Conservation (phyloP, 64 coral and sea anemone genomes). For the Actinia equina region DNA sequence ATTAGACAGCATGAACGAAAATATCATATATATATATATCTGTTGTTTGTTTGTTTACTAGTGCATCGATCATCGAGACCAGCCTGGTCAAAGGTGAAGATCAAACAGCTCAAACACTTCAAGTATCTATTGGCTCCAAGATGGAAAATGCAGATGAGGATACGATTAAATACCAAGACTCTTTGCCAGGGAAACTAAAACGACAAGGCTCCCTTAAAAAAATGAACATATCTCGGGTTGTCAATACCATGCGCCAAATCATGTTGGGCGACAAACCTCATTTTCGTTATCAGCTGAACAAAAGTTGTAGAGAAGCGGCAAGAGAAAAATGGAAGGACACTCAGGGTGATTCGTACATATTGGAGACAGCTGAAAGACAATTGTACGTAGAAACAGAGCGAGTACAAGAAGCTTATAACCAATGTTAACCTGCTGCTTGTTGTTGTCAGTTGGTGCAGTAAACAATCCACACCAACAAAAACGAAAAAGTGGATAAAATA, state of each 20-base stretch:
- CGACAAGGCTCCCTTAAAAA: conserved; percentile 82
- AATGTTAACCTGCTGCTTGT: neutral
- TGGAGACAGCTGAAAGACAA: conserved; percentile 75
- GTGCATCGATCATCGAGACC: conserved; percentile 74
- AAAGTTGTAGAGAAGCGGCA: conserved; percentile 63
- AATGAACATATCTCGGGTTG: conserved; percentile 54
- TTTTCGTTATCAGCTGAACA: conserved; percentile 79
- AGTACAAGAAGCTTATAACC: conserved; percentile 51
- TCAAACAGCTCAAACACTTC: conserved; percentile 72
- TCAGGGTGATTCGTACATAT: conserved; percentile 58
- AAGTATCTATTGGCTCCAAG: conserved; percentile 87
- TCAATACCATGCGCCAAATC: conserved; percentile 40
- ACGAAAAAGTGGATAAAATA: no score
- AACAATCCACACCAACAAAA: no score
- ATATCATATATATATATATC: no score
- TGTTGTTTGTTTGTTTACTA: neutral
- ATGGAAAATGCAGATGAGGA: conserved; percentile 81
- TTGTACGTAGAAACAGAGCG: conserved; percentile 84
- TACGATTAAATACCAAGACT: conserved; percentile 85
- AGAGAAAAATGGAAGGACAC: conserved; percentile 74
- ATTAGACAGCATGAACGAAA: no score
- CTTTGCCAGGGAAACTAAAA: conserved; percentile 59
- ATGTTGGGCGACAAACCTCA: conserved; percentile 70
- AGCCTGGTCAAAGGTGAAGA: conserved; percentile 78
- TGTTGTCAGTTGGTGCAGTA: no score